Evolutionary conservation across 2,888 invertebrate genomes (phyloP).

Genomic region (Euphydryas editha): DNA sequence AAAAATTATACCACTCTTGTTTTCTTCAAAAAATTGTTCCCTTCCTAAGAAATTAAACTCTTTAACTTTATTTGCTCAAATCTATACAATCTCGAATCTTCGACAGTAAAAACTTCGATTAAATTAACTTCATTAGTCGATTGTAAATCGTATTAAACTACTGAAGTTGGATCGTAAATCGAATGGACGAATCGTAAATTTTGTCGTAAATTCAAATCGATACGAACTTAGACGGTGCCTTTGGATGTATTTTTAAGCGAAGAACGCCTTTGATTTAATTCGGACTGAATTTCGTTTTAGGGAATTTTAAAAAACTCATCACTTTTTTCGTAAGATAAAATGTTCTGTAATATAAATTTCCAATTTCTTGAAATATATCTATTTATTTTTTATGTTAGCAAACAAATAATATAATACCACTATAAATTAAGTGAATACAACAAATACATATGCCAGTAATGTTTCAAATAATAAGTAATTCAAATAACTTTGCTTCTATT

Average conservation of each 20-base stretch:
- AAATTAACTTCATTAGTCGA: slow-evolving; percentile 43
- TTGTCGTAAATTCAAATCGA: slow-evolving; percentile 34
- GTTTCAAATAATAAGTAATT: too few species aligned
- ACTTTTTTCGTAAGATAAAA: too few species aligned
- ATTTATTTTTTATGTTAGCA: too few species aligned
- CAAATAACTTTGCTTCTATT: too few species aligned
- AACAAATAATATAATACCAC: too few species aligned
- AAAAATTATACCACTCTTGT: not conserved
- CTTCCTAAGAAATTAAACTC: slow-evolving; percentile 13
- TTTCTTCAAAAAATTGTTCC: not conserved
- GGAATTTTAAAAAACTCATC: not conserved
- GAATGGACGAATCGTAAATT: slow-evolving; percentile 35
- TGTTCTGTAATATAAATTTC: too few species aligned
- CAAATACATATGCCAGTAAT: too few species aligned
- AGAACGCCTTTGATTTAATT: slow-evolving; percentile 7
- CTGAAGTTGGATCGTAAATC: slow-evolving; percentile 39
- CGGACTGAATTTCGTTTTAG: not conserved
- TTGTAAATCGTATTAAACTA: slow-evolving; percentile 45
- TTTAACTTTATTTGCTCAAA: slow-evolving; percentile 24
- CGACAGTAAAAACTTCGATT: slow-evolving; percentile 40
- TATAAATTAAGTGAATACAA: too few species aligned
- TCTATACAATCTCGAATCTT: slow-evolving; percentile 30
- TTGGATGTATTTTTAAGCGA: slow-evolving; percentile 28
- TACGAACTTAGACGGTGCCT: slow-evolving; percentile 28
- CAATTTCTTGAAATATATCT: too few species aligned